Base-by-base conservation (phyloP, 2,113 vertebrate species). In the Andinoacara biseriatus region DNA sequence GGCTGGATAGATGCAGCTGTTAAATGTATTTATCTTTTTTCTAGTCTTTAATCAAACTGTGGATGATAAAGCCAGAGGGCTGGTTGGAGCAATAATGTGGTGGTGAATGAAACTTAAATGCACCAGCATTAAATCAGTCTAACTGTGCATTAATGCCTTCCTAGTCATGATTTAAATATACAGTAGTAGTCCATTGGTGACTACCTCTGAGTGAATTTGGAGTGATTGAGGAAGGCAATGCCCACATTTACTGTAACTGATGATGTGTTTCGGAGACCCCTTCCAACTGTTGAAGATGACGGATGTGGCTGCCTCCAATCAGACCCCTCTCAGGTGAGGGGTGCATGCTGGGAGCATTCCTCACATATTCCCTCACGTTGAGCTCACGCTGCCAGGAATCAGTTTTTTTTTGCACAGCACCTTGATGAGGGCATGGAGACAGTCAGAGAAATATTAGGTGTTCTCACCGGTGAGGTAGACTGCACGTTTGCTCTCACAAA, bases 341-440 rank as follows among this genome's bases (percentile, higher is more conserved):
- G 14, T 79, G 49, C n/a, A 29, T 56, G 69, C 67, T 59, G 72
- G 79, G 76, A 72, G 75, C 82, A 88, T 90, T 90, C 87, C 88
- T 87, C 61, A 85, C 84, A 83, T 58, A 38, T 89, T 82, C 81
- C 87, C 87, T 94, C 91, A 91, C 85, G 69, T 75, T 18, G 52
- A 87, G 75, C 58, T 61, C 3, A 26, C 15, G 11, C 43, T 88
- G 80, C 58, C 78, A 78, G 90, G 81, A 87, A 83, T 46, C 62
- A 20, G n/a, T 84, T 88, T 74, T 29, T 33, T 90, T 91, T 57
- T 80, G 74, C 59, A 54, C 74, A 78, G n/a, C 83, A 22, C 40
- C 43, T 9, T 14, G 46, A 46, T 57, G 60, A 79, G 29, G 29
- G 24, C 26, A 76, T 29, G 9, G 52, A 38, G 33, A 14, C 17